These are phyloP conservation scores for Trichopria drosophilae DNA, from an alignment of 2,888 invertebrate species.

Conservation along the genomic window DNA sequence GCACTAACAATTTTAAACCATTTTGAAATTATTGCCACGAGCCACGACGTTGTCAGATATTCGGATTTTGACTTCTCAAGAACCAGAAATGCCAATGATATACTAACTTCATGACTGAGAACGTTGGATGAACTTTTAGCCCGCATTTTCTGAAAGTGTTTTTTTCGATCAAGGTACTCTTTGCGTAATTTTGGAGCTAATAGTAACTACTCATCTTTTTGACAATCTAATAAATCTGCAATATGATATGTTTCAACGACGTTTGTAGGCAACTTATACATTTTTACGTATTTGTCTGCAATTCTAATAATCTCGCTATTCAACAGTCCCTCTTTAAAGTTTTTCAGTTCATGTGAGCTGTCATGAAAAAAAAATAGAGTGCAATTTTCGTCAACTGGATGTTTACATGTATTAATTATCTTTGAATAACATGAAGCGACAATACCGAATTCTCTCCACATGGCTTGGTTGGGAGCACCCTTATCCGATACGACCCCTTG, in stretches of 20 bases:
- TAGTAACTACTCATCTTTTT: no score
- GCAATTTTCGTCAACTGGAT: constrained; percentile 31
- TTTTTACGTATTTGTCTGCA: constrained; percentile 20
- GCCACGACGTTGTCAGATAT: neutral
- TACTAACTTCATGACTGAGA: neutral
- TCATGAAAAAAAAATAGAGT: constrained; percentile 35
- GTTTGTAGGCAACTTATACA: constrained; percentile 33
- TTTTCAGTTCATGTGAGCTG: constrained; percentile 34
- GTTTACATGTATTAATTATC: constrained; percentile 19
- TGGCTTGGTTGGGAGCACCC: constrained; percentile 37
- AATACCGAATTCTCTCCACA: constrained; percentile 36
- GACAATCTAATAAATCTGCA: no score
- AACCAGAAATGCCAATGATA: neutral
- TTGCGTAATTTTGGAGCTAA: neutral
- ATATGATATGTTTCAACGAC: constrained; percentile 30
- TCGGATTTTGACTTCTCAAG: neutral
- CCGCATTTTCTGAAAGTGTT: neutral
- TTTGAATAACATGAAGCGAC: constrained; percentile 16
- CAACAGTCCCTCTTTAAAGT: constrained; percentile 34
- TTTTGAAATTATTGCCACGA: neutral
- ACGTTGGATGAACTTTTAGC: neutral
- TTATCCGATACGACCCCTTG: constrained; percentile 39
- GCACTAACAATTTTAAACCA: neutral
- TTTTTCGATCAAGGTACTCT: neutral
- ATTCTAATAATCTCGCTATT: constrained; percentile 29